Base-by-base conservation (phyloP, 2,888 invertebrate genomes). In the Apotomis capreana region DNA sequence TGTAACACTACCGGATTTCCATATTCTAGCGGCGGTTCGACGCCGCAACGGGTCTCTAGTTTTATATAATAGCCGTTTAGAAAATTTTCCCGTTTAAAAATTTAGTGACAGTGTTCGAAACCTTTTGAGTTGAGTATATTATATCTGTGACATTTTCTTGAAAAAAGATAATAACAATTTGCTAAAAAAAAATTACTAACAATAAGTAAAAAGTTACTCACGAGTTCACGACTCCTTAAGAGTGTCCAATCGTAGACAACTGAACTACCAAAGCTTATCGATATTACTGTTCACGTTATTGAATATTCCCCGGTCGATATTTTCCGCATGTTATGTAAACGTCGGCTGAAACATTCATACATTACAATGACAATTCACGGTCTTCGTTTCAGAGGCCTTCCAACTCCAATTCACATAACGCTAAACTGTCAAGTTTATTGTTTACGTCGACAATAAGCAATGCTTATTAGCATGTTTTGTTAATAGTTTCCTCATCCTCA, bases 181-280 rank as follows among this genome's bases (percentile, higher is more conserved):
- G 26, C 26, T 15, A 44, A 44, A 44, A 44, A 44, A 0, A 5
- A 44, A 44, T 44, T 0, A 44, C 44, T 44, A 44, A 44, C 26
- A 26, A 26, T 26, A 26, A 2, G 26, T 26, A 26, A 40, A 40
- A 40, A 6, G 6, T 6, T 40, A 40, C 40, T 40, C 40, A 40
- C 40, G 40, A 40, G 40, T 40, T 40, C 40, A 40, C 40, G 6
- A 40, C 40, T 40, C 40, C 9, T 44, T 6, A 44, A 44, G 8
- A 49, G 9, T 49, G 8, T 49, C 49, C 49, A 49, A 49, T 49
- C 8, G 49, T 49, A 61, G 46, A 60, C 78, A 54, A 57, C 49
- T 63, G 70, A n/a, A 52, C 54, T 74, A 64, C 44, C 12, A 62
- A 46, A 59, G 13, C 72, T 67, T 68, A 78, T 75, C 77, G 77